These are phyloP conservation scores for Propithecus perrieri DNA, from an alignment of 2,797 vertebrate species.

Conservation along the genomic window DNA sequence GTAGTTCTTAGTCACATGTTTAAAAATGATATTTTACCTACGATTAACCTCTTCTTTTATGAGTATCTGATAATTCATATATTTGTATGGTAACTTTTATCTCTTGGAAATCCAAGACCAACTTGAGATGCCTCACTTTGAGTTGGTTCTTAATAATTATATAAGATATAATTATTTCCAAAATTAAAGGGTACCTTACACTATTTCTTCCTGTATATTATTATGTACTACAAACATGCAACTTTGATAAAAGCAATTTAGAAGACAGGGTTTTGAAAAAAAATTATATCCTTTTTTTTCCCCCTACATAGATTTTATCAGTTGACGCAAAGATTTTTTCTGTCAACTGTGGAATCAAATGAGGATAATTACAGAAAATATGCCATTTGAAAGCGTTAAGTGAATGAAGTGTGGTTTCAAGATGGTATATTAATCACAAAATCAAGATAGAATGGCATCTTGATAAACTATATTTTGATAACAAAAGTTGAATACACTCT, in stretches of 20 bases:
- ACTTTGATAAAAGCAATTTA: background rate
- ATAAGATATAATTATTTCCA: background rate
- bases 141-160: constrained; percentile 33
- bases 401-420: background rate
- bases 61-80: background rate
- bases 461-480: background rate
- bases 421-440: background rate
- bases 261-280: background rate
- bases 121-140: background rate
- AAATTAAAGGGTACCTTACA: background rate
- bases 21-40: constrained; percentile 18
- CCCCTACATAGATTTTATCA: background rate
- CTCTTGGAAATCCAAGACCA: background rate
- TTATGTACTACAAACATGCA: background rate
- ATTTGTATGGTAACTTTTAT: background rate
- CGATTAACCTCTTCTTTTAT: background rate
- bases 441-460: background rate
- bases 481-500: background rate
- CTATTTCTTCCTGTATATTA: background rate
- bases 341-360: background rate
- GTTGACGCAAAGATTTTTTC: background rate
- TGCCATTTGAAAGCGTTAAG: background rate
- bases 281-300: background rate
- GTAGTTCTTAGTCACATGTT: background rate
- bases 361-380: background rate